Percentiles rank a stretch among this genome's conserved stretches.
Evolutionary conservation across 2,113 vertebrate species (phyloP).

Genomic region (Sapayoa aenigma): DNA sequence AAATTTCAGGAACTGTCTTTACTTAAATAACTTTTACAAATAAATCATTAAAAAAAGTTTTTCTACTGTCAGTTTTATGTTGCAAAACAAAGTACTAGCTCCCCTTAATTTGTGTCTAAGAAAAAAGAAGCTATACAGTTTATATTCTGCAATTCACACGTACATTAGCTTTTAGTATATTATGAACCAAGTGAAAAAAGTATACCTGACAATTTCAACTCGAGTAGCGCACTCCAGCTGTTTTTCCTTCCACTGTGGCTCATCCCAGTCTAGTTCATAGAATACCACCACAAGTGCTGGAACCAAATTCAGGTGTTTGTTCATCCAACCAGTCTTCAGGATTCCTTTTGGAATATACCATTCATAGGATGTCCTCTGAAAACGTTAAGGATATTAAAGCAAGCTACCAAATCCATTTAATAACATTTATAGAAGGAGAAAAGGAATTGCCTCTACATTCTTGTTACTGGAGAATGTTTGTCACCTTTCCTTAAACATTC

Average conservation of each 20-base stretch:
- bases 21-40: not conserved
- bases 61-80: not conserved
- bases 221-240: conserved; percentile 94
- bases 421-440: not conserved
- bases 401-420: not conserved
- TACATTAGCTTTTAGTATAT: not conserved
- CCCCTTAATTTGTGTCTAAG: not conserved
- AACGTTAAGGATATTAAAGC: not conserved
- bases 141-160: not conserved
- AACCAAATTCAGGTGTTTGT: conserved; percentile 95
- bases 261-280: conserved; percentile 98
- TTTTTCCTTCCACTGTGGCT: conserved; percentile 96
- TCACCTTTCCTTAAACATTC: not conserved
- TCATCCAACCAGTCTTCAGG: conserved; percentile 98
- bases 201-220: conserved; percentile 96
- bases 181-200: not conserved
- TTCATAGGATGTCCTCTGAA: conserved; percentile 93
- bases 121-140: not conserved
- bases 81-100: not conserved
- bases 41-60: not conserved
- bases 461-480: not conserved
- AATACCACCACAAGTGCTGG: conserved; percentile 96
- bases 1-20: not conserved
- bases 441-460: not conserved
- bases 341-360: conserved; percentile 99